phyloP scores from a whole-genome alignment of 2,888 invertebrate species.

The Ectropis crepuscularia region DNA sequence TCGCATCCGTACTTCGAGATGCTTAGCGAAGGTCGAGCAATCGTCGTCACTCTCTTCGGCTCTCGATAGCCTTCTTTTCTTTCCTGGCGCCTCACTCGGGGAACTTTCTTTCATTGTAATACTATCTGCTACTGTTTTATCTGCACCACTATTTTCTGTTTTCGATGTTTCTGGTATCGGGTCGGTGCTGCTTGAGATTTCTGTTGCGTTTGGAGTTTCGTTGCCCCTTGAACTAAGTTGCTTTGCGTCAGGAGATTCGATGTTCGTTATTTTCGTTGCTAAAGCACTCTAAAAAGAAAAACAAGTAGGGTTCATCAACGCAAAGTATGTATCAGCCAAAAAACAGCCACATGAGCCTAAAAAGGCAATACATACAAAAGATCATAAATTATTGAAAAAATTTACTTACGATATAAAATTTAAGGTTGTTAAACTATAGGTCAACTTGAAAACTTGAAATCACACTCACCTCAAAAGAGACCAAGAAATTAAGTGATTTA shows the following conservation, averaged over 20 bases:
- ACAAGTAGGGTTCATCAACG: too few relatives aligned
- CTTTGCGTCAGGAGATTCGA: background rate
- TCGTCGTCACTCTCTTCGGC: conserved; percentile 20
- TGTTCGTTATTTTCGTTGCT: too few relatives aligned
- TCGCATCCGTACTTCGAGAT: conserved; percentile 24
- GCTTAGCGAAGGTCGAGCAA: conserved; percentile 25
- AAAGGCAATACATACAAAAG: too few relatives aligned
- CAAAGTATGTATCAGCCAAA: too few relatives aligned
- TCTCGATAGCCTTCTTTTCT: conserved; percentile 3
- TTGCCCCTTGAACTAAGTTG: background rate
- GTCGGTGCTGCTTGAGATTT: conserved; percentile 4
- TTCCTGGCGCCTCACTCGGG: background rate
- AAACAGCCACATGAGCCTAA: too few relatives aligned
- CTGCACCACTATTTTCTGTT: too few relatives aligned
- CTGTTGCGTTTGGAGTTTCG: background rate
- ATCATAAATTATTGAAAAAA: too few relatives aligned
- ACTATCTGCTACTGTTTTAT: too few relatives aligned
- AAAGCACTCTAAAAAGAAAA: too few relatives aligned
- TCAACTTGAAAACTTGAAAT: background rate
- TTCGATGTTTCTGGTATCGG: too few relatives aligned
- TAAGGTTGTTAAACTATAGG: background rate
- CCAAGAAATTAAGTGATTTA: conserved; percentile 18
- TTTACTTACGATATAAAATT: too few relatives aligned
- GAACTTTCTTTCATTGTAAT: background rate
- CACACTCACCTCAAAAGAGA: background rate